Evolutionary conservation across 2,888 invertebrate species (phyloP).

Genomic region (Merodon equestris): DNA sequence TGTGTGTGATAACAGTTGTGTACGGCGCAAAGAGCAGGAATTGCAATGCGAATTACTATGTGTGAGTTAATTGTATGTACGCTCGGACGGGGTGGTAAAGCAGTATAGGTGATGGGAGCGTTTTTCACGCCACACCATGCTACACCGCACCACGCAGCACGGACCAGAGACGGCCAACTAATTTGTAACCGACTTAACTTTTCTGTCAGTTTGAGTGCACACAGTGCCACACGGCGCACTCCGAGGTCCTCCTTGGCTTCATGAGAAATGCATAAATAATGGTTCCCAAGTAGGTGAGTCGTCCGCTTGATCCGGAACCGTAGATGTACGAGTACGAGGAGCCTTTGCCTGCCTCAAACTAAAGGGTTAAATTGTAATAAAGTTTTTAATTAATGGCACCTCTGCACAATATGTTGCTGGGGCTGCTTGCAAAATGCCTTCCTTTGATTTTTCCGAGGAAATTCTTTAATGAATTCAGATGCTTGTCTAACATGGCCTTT

Average conservation of each 20-base stretch:
- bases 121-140: too few species aligned
- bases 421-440: constrained; percentile 56
- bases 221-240: constrained; percentile 58
- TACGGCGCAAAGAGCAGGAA: constrained; percentile 8
- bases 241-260: constrained; percentile 50
- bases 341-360: constrained; percentile 62
- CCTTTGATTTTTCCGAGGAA: constrained; percentile 68
- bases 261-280: constrained; percentile 68
- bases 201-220: constrained; percentile 69
- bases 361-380: constrained; percentile 69
- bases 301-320: constrained; percentile 65
- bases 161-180: constrained; percentile 55
- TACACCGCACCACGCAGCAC: too few species aligned
- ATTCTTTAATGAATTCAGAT: constrained; percentile 69
- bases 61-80: constrained; percentile 61
- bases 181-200: constrained; percentile 69
- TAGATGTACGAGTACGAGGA: constrained; percentile 50
- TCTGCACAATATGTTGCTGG: constrained; percentile 68
- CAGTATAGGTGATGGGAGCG: constrained; percentile 34
- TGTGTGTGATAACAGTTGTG: neutral
- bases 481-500: constrained; percentile 68
- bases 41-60: constrained; percentile 25
- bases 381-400: constrained; percentile 69
- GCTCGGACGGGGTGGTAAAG: constrained; percentile 25
- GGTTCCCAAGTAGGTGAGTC: constrained; percentile 64